Conservation (phyloP, 2,113 vertebrate genomes). For the Callipepla squamata region DNA sequence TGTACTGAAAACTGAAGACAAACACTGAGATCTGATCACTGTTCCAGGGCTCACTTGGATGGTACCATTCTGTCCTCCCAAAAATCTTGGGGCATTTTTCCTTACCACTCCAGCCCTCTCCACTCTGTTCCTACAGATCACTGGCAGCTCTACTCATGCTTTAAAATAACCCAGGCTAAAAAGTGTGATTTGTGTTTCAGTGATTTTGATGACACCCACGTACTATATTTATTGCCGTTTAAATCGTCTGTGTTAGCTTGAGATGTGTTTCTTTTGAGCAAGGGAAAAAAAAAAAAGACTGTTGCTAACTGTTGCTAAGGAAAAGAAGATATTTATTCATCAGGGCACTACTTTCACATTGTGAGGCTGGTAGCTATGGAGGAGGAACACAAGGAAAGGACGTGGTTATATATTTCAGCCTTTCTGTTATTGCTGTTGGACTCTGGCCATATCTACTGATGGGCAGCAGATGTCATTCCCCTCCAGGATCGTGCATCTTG, state of each 20-base stretch:
- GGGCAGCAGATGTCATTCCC: constrained; percentile 37
- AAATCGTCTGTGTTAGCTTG: constrained; percentile 70
- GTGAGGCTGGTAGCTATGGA: constrained; percentile 32
- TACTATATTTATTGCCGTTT: constrained; percentile 75
- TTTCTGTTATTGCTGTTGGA: constrained; percentile 56
- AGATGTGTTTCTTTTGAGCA: constrained; percentile 51
- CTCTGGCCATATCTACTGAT: constrained; percentile 52
- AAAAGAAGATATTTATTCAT: constrained; percentile 61
- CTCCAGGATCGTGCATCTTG: background rate
- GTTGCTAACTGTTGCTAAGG: constrained; percentile 68
- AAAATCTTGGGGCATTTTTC: background rate
- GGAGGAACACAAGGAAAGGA: constrained; percentile 43
- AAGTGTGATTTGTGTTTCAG: constrained; percentile 47
- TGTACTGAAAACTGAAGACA: background rate
- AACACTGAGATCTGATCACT: background rate
- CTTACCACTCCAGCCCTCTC: background rate
- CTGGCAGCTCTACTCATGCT: constrained; percentile 58
- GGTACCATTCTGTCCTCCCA: background rate
- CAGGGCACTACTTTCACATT: constrained; percentile 40
- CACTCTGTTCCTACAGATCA: constrained; percentile 42
- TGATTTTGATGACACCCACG: constrained; percentile 73
- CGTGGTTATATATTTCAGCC: constrained; percentile 31
- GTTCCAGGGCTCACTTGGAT: background rate
- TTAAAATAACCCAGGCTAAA: constrained; percentile 67
- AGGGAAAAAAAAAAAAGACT: constrained; percentile 1